A percentile compares a stretch with the other conserved stretches of the same genome.
phyloP scores from a whole-genome alignment of 1,140 invertebrate genomes.

The Temnothorax curvispinosus region DNA sequence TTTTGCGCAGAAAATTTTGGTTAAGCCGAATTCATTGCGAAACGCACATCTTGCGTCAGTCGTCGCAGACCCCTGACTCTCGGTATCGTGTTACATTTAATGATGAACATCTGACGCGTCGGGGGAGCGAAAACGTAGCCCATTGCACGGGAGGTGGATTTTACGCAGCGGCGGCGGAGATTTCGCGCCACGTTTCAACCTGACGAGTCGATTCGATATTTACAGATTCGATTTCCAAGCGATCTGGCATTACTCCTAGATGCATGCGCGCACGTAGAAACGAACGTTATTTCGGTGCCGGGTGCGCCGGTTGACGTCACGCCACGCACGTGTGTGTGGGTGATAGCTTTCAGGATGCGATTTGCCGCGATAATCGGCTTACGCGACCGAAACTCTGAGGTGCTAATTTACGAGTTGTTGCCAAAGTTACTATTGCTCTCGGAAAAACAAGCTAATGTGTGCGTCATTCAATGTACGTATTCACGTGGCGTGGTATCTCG shows the following conservation, averaged over 20 bases:
- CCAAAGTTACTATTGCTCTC: background rate
- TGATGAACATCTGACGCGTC: slow-evolving; percentile 23
- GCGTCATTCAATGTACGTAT: slow-evolving; percentile 6
- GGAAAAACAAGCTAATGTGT: background rate
- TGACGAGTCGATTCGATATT: slow-evolving; percentile 17
- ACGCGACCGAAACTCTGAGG: slow-evolving; percentile 4
- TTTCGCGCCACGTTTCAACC: slow-evolving; percentile 16
- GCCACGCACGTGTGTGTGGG: slow-evolving; percentile 37
- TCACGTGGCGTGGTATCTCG: background rate
- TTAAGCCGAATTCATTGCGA: background rate
- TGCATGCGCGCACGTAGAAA: background rate
- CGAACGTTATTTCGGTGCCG: slow-evolving; percentile 67
- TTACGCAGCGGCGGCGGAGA: background rate
- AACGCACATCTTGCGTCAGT: background rate
- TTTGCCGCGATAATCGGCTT: slow-evolving; percentile 29
- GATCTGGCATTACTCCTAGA: slow-evolving; percentile 5
- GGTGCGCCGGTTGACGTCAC: slow-evolving; percentile 68
- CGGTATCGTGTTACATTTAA: slow-evolving; percentile 19
- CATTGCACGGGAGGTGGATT: background rate
- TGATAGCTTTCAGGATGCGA: slow-evolving; percentile 4
- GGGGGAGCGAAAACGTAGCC: background rate
- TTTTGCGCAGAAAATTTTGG: background rate
- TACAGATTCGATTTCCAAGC: slow-evolving; percentile 17
- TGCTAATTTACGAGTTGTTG: slow-evolving; percentile 14
- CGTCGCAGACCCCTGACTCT: background rate